Evolutionary conservation across 2,888 invertebrate genomes (phyloP).

Genomic region (Parnassius glacialis): DNA sequence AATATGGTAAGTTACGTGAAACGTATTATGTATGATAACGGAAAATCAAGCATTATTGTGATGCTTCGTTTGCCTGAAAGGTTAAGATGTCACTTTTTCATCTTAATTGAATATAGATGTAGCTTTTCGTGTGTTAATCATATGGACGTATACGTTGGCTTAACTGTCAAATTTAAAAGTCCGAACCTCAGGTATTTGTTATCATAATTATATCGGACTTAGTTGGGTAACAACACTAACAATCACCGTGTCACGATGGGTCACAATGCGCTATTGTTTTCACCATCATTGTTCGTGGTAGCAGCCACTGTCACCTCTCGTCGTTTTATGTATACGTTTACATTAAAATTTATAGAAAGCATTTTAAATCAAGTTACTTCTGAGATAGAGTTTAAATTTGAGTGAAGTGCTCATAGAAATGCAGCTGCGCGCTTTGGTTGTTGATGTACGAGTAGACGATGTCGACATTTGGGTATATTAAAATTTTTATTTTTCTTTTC

Average conservation of each 20-base stretch:
- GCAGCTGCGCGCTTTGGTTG: conserved; percentile 20
- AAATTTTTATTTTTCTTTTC: conserved; percentile 13
- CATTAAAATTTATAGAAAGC: not conserved
- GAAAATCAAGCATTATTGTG: too few relatives aligned
- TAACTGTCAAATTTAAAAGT: not conserved
- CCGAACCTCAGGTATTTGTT: not conserved
- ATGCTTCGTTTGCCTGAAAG: too few relatives aligned
- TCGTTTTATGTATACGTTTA: conserved; percentile 3
- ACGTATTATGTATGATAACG: too few relatives aligned
- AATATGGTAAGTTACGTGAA: too few relatives aligned
- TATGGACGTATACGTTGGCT: too few relatives aligned
- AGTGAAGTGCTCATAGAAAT: not conserved
- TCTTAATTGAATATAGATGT: too few relatives aligned
- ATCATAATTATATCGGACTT: conserved; percentile 26
- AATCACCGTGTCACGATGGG: conserved; percentile 34
- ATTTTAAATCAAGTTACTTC: conserved; percentile 5
- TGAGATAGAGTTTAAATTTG: too few relatives aligned
- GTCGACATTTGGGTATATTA: conserved; percentile 20
- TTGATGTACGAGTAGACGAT: conserved; percentile 2
- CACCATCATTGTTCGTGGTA: conserved; percentile 44
- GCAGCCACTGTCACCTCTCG: conserved; percentile 16
- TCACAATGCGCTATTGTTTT: conserved; percentile 62
- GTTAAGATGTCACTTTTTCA: too few relatives aligned
- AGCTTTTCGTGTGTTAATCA: too few relatives aligned
- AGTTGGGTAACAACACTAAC: conserved; percentile 24